Evolutionary conservation across 2,797 vertebrate genomes (phyloP).

Genomic region (Cossypha dichroa): DNA sequence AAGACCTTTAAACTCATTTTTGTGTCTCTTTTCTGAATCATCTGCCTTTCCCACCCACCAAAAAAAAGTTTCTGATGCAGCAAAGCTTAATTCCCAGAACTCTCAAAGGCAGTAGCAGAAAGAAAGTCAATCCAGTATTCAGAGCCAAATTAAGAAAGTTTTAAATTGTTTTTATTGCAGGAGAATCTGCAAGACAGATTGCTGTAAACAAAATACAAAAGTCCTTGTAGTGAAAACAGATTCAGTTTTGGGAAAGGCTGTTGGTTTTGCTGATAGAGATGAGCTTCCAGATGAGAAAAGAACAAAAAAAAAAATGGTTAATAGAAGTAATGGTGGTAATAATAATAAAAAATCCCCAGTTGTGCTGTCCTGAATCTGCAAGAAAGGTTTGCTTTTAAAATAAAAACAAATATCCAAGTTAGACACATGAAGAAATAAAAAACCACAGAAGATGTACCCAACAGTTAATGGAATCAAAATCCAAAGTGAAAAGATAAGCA

Average conservation of each 20-base stretch:
- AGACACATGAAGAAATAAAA: background rate
- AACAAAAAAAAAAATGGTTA: background rate
- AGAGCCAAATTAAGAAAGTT: background rate
- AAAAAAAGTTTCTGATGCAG: background rate
- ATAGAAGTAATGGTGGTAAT: background rate
- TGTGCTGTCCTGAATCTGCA: background rate
- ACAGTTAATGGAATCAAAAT: background rate
- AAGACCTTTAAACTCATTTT: background rate
- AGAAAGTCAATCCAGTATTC: background rate
- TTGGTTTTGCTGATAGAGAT: background rate
- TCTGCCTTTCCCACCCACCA: fast-evolving
- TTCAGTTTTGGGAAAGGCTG: background rate
- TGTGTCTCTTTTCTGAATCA: background rate
- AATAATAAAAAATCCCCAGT: background rate
- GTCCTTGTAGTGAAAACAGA: background rate
- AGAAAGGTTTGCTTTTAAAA: background rate
- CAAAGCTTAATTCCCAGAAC: background rate
- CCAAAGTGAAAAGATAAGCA: background rate
- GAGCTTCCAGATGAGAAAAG: background rate
- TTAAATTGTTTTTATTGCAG: background rate
- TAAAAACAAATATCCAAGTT: background rate
- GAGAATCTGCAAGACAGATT: background rate
- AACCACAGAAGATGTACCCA: background rate
- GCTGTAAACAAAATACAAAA: background rate
- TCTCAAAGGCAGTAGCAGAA: background rate